Conservation (phyloP, 35 echinoderm and acorn worm genomes). For the Anneissia japonica region DNA sequence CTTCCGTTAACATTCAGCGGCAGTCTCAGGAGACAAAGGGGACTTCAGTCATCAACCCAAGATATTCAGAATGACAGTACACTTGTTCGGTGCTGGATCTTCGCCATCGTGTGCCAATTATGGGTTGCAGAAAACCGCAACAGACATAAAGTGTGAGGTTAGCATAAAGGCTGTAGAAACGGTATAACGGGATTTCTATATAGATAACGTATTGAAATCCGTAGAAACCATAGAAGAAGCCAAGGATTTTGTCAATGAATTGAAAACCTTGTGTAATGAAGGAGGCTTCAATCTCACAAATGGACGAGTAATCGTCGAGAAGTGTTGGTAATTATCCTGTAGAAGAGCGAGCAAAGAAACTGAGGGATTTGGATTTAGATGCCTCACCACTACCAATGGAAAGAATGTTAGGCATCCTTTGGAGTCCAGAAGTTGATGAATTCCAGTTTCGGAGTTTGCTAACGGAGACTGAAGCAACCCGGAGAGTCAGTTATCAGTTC, state of each 20-base stretch:
- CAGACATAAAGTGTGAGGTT: constrained; percentile 11
- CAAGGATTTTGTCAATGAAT: constrained; percentile 6
- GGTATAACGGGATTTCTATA: constrained; percentile 39
- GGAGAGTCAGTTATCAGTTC: constrained; percentile 34
- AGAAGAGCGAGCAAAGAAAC: constrained; percentile 24
- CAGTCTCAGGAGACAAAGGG: constrained; percentile 56
- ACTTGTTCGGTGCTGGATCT: constrained; percentile 65
- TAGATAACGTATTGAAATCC: constrained; percentile 58
- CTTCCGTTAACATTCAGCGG: constrained; percentile 45
- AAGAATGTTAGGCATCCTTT: constrained; percentile 45
- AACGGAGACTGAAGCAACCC: constrained; percentile 24
- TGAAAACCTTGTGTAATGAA: constrained; percentile 10
- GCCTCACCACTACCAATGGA: constrained; percentile 31
- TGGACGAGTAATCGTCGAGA: constrained; percentile 26
- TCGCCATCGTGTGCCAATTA: constrained; percentile 61
- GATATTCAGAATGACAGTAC: constrained; percentile 47
- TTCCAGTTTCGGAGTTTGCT: constrained; percentile 37
- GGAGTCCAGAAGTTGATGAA: constrained; percentile 43
- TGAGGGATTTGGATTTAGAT: constrained; percentile 30
- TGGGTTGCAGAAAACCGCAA: constrained; percentile 31
- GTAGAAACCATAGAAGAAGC: constrained; percentile 14
- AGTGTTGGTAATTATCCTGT: constrained; percentile 31
- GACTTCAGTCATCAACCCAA: constrained; percentile 21
- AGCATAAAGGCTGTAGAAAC: constrained; percentile 20
- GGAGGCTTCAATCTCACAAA: constrained; percentile 62